A percentile compares a stretch with the other conserved stretches of the same genome.
phyloP scores from a whole-genome alignment of 2,888 invertebrate species.

The Pterobdella sp. region DNA sequence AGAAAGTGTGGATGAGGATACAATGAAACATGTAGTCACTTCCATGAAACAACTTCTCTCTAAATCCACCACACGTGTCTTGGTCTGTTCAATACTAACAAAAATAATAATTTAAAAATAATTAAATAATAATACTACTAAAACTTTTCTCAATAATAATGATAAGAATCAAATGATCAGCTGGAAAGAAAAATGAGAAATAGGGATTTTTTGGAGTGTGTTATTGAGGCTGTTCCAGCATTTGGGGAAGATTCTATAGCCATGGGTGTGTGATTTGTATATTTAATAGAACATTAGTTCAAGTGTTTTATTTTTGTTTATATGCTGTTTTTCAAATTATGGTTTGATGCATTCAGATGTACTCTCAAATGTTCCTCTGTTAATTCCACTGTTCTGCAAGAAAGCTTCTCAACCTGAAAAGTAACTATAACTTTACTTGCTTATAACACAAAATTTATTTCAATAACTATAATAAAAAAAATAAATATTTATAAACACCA shows the following conservation, averaged over 20 bases:
- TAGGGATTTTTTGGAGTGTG: neutral
- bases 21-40: neutral
- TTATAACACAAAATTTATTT: too few relatives aligned
- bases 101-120: neutral
- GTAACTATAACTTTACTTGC: too few relatives aligned
- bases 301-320: neutral
- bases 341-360: neutral
- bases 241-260: neutral
- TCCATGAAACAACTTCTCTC: slow-evolving; percentile 4
- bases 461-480: too few relatives aligned
- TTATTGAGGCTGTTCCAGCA: slow-evolving; percentile 5
- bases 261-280: too few relatives aligned
- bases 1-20: slow-evolving; percentile 6
- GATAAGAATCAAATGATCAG: too few relatives aligned
- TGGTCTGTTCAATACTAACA: neutral
- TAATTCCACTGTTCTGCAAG: neutral
- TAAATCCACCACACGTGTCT: neutral
- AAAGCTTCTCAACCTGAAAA: neutral
- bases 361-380: neutral
- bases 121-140: neutral
- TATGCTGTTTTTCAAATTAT: neutral
- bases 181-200: neutral
- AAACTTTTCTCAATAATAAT: neutral
- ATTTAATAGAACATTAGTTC: too few relatives aligned
- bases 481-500: too few relatives aligned